These are phyloP conservation scores for Mus pahari DNA, from an alignment of 2,113 vertebrate species.

Conservation along the genomic window DNA sequence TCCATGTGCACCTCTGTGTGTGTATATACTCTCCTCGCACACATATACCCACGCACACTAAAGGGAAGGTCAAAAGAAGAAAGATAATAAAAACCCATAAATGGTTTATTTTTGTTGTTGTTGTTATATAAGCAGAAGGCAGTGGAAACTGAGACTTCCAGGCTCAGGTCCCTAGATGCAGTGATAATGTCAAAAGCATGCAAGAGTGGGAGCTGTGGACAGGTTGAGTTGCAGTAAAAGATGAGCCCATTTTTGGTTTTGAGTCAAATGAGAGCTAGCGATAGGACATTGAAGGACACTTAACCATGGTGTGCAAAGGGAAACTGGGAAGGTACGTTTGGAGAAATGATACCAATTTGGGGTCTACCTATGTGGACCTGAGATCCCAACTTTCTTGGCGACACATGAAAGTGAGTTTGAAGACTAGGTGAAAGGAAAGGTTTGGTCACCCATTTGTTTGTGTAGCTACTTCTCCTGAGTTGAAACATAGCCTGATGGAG, in stretches of 20 bases:
- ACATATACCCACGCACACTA: accelerated
- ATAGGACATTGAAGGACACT: neutral
- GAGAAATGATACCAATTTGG: neutral
- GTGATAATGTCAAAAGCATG: neutral
- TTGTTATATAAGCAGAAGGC: neutral
- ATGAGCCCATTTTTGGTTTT: neutral
- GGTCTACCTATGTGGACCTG: neutral
- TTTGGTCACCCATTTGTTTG: neutral
- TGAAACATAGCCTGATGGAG: neutral
- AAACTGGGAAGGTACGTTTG: neutral
- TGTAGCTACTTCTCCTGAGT: neutral
- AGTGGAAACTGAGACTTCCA: neutral
- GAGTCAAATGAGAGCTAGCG: neutral
- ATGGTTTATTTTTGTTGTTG: neutral
- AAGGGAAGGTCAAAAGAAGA: neutral
- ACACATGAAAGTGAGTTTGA: neutral
- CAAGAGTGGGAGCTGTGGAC: neutral
- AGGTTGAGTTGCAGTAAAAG: neutral
- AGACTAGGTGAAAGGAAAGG: neutral
- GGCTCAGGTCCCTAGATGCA: neutral
- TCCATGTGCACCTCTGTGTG: neutral
- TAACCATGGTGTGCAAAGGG: neutral
- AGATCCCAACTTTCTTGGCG: neutral
- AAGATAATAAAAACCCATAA: neutral
- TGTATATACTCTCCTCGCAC: neutral